Evolutionary conservation across 2,888 invertebrate genomes (phyloP), one percentile per base, ranked within the genome.

Genomic region (Amorpha juglandis): DNA sequence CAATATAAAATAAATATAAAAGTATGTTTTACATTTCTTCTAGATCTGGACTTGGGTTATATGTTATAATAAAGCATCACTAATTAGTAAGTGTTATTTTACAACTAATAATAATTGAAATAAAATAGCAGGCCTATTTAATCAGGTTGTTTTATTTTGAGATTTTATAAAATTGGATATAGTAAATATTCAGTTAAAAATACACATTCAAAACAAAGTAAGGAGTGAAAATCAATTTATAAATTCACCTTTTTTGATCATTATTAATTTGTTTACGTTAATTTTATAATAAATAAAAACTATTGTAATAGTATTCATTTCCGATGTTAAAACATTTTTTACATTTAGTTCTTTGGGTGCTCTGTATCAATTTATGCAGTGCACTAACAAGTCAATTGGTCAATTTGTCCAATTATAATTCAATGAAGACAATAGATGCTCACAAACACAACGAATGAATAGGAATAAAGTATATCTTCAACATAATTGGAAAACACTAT

Each of bases 261-360:
- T 48, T 38, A 38, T 6, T 27, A 27, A 48, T 51, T 6, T 38
- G n/a, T 35, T 55, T 55, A 55, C 55, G 4, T n/a, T 55, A 55
- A 16, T 38, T 38, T 38, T 38, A 38, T 38, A 38, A 9, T 38
- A 38, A 2, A 0, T 9, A 38, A 9, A 35, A 38, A 38, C 9
- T 6, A 38, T 7, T 38, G 38, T 38, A 38, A 38, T 38, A 7
- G 1, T 38, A 6, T 38, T 38, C 38, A 9, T 38, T 2, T 11
- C 42, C 6, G 19, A 50, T 19, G 19, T 50, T 11, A 19, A 50
- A 50, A 19, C 1, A 9, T 19, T 50, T 19, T 50, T 12, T 58
- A 38, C 6, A 38, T 58, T 16, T 90, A 65, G 94, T 93, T 66
- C 94, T 92, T 88, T 92, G 92, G 84, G 92, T 91, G 89, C 93